Evolutionary conservation across 2,113 vertebrate genomes (phyloP), one percentile per base, ranked within the genome.

Genomic region (Hydrolagus affinis): DNA sequence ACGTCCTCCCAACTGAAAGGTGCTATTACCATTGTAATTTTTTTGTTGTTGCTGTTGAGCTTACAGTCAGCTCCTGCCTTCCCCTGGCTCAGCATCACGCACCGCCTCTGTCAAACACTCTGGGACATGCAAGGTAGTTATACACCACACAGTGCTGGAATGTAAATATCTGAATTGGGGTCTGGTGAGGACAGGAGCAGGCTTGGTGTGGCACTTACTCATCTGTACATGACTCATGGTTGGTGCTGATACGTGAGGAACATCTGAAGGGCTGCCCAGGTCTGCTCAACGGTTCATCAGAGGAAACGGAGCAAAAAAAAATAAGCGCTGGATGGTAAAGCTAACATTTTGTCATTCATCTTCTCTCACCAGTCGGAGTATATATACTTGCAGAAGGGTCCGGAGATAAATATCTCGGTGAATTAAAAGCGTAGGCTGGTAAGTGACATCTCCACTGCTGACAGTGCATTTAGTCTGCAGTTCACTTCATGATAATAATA

Each of bases 381-480:
- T 76, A 89, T 91, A 86, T 90, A 88, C 4, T 89, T 86, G 69
- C 91, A 89, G 73, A 91, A 85, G 28, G 87, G 87, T 83, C 89
- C 90, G 28, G 93, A 92, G 89, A 90, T 92, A 87, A 94, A 92
- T 88, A 90, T 93, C 86, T 94, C 93, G 25, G 92, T 92, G 72
- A 94, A 92, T 85, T 94, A 92, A 75, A 62, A 86, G 87, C 74
- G 30, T 12, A 64, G 14, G 70, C 59, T 70, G 64, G 75, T 83
- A 66, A 66, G 78, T 83, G 14, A 32, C 44, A 44, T 44, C 44
- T 44, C 44, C 44, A 44, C 44, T 44, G 1, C 44, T 44, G 44
- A 44, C 2, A 3, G 6, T 6, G 44, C 44, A 44, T 44, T 44
- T 6, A 44, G 44, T 44, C 1, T 6, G 44, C 44, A 44, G 44